Conservation (phyloP, 92 coral and sea anemone species). For the Epizoanthus stellaris region DNA sequence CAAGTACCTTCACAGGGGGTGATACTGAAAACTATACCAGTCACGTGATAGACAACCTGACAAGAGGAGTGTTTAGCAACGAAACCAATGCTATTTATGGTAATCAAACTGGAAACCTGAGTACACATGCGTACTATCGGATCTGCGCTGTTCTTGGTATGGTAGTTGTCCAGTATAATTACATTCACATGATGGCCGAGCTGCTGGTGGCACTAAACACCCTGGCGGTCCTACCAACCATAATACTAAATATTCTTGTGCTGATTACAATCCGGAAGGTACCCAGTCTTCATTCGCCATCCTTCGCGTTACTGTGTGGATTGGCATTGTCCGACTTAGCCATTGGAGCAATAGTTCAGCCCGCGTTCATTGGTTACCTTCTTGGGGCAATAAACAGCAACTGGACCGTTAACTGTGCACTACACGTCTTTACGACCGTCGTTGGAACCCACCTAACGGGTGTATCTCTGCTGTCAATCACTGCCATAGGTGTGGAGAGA, state of each 20-base stretch:
- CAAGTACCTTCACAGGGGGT: too few species aligned
- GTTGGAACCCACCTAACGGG: constrained; percentile 31
- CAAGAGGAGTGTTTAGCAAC: too few species aligned
- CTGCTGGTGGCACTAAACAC: constrained; percentile 7
- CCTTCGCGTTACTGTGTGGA: constrained; percentile 27
- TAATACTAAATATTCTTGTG: constrained; percentile 9
- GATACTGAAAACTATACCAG: too few species aligned
- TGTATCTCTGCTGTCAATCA: constrained; percentile 37
- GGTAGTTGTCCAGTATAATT: constrained; percentile 5
- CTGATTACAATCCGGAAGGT: constrained; percentile 29
- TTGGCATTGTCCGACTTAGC: constrained; percentile 34
- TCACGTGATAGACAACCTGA: too few species aligned
- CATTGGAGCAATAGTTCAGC: constrained; percentile 24
- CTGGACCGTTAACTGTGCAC: constrained; percentile 27
- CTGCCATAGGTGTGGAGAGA: constrained; percentile 35
- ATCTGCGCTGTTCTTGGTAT: constrained; percentile 25
- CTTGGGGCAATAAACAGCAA: constrained; percentile 16
- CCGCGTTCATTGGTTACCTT: constrained; percentile 38
- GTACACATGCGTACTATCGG: constrained; percentile 20
- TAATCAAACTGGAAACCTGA: not conserved
- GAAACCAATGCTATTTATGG: not conserved
- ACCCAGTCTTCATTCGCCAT: constrained; percentile 17
- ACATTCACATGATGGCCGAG: constrained; percentile 40
- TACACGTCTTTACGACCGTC: constrained; percentile 15
- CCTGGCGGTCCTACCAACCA: constrained; percentile 10